Percentiles rank a stretch among this genome's conserved stretches.
These are phyloP conservation scores for Aphelenchoides avenae DNA, from an alignment of 1,140 invertebrate genomes.

Conservation along the genomic window DNA sequence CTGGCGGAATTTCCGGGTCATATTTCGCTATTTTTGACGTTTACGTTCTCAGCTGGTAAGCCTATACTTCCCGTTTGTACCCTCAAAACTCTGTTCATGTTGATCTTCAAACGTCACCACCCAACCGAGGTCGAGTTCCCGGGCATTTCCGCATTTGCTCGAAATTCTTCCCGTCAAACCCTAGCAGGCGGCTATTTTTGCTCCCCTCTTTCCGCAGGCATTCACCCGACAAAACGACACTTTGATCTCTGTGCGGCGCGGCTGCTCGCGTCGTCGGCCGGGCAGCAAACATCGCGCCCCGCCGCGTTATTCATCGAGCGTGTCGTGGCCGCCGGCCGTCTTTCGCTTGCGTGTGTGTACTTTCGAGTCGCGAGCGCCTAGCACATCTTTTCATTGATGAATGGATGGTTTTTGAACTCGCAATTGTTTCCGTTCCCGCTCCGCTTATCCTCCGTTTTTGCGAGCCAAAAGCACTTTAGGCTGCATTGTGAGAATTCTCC, in stretches of 20 bases:
- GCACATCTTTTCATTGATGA: not conserved
- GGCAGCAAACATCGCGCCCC: too few species aligned
- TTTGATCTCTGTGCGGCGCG: not conserved
- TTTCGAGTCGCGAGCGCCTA: not conserved
- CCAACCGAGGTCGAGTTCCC: too few species aligned
- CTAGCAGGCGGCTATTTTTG: not conserved
- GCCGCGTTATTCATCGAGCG: too few species aligned
- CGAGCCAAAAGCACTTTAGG: not conserved
- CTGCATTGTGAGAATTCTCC: not conserved
- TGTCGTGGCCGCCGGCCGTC: not conserved
- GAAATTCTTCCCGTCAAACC: not conserved
- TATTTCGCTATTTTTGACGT: too few species aligned
- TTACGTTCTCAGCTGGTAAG: too few species aligned
- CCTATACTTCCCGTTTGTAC: too few species aligned
- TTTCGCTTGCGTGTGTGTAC: not conserved
- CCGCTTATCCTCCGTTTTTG: not conserved
- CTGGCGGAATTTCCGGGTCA: too few species aligned
- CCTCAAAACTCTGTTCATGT: too few species aligned
- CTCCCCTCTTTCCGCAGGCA: not conserved
- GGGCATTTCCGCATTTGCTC: not conserved
- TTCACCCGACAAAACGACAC: slow-evolving; percentile 2
- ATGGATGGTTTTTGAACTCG: not conserved
- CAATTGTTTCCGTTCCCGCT: not conserved
- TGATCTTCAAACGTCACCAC: too few species aligned
- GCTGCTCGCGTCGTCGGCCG: not conserved